Percentiles rank a stretch among this genome's conserved stretches.
Evolutionary conservation across 2,797 vertebrate genomes (phyloP).

Genomic region (Danio aesculapii): DNA sequence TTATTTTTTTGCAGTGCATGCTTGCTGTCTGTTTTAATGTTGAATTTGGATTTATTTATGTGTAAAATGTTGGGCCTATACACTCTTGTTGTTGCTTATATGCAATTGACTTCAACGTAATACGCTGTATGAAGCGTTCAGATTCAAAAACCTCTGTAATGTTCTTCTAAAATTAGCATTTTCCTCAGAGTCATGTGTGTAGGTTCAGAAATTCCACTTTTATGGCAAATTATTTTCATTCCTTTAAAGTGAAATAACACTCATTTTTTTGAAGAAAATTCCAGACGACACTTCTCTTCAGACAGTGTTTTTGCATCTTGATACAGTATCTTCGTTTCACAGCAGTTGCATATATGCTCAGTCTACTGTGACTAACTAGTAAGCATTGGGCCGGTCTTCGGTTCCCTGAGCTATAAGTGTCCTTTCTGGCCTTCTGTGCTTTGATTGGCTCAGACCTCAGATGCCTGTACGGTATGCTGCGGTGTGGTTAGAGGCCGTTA

Average conservation of each 20-base stretch:
- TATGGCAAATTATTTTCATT: background rate
- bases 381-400: slow-evolving; percentile 11
- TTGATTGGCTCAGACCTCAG: slow-evolving; percentile 20
- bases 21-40: background rate
- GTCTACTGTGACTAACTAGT: slow-evolving; percentile 22
- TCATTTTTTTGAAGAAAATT: too few relatives aligned
- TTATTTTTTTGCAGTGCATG: too few relatives aligned
- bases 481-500: slow-evolving; percentile 24
- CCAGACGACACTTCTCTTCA: too few relatives aligned
- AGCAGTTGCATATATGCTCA: slow-evolving; percentile 1
- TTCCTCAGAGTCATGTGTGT: too few relatives aligned
- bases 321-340: background rate
- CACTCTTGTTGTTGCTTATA: background rate
- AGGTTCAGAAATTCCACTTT: background rate
- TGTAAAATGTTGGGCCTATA: background rate
- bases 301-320: too few relatives aligned
- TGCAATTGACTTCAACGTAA: background rate
- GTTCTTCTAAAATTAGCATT: too few relatives aligned
- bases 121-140: too few relatives aligned
- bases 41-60: background rate
- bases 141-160: too few relatives aligned
- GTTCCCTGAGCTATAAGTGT: slow-evolving; percentile 35
- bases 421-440: slow-evolving; percentile 24
- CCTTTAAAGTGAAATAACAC: too few relatives aligned
- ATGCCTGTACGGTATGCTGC: slow-evolving; percentile 7